Evolutionary conservation across 2,888 invertebrate genomes (phyloP), one percentile per base, ranked within the genome.

Genomic region (Isotomurus palustris): DNA sequence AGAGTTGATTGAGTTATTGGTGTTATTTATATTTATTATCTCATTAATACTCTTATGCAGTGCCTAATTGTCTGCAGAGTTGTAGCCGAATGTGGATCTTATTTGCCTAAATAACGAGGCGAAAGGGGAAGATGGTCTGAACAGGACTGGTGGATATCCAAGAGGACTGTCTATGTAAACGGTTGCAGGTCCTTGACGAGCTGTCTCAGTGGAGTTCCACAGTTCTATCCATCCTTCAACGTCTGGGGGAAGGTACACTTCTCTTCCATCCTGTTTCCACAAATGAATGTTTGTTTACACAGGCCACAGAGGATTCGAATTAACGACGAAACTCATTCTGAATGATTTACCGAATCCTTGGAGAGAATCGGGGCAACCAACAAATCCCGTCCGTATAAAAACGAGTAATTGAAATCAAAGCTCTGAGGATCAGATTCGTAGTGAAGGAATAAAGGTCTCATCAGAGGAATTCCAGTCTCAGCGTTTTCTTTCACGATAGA

Each of bases 391-490:
- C 71, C 71, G 41, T 62, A 71, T 52, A 71, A 22, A 44, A 70
- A 71, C 53, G 70, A 49, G 41, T 66, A 64, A 22, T 53, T 38
- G 22, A 51, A 32, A 4, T 40, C 50, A 41, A 53, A 69, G 17
- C 61, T 54, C 1, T 59, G 54, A 12, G 48, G 25, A 27, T 70
- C 69, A 0, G 45, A 41, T 43, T 66, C 64, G 49, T 66, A 71
- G 35, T 68, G 63, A 38, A 71, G 54, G 57, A 71, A 71, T 28
- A 69, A 48, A 2, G 71, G 71, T n/a, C 66, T 50, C 67, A 70
- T 69, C 2, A 67, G 62, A 2, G 71, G 70, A n/a, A 60, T 69
- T 8, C 66, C 64, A 38, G 28, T 19, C 8, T 54, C 27, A 22
- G 56, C 27, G 44, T 61, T 62, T 54, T 57, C 54, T 32, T 17